phyloP scores from a whole-genome alignment of 2,113 vertebrate genomes.

The Nansenia antarctica region DNA sequence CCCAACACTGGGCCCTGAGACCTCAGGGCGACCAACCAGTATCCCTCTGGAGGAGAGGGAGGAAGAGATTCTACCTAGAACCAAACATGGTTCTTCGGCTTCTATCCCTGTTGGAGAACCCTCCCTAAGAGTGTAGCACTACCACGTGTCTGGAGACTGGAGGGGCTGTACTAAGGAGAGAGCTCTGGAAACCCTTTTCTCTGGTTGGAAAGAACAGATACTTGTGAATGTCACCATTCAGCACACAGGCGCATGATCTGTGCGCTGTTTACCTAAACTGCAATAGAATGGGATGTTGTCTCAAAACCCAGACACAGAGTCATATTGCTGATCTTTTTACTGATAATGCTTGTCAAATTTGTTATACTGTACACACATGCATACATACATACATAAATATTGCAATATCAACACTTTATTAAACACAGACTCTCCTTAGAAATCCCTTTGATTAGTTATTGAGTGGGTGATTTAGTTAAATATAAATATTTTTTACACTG shows the following conservation, averaged over 20 bases:
- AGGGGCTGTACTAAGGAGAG: not conserved
- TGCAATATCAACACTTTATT: not conserved
- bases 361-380: no score
- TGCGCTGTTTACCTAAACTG: not conserved
- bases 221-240: no score
- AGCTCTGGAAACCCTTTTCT: not conserved
- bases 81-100: no score
- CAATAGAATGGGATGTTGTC: not conserved
- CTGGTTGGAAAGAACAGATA: not conserved
- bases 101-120: no score
- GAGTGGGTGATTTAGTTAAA: not conserved
- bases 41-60: no score
- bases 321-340: not conserved
- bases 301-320: not conserved
- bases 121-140: no score
- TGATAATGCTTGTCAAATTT: not conserved
- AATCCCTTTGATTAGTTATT: not conserved
- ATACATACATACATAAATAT: no score
- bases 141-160: not conserved
- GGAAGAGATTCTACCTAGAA: no score
- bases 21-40: not conserved
- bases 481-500: not conserved
- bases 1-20: conserved; percentile 33
- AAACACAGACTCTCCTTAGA: not conserved
- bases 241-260: not conserved